A percentile compares a stretch with the other conserved stretches of the same genome.
phyloP scores from a whole-genome alignment of 2,113 vertebrate species.

The Psophia crepitans region DNA sequence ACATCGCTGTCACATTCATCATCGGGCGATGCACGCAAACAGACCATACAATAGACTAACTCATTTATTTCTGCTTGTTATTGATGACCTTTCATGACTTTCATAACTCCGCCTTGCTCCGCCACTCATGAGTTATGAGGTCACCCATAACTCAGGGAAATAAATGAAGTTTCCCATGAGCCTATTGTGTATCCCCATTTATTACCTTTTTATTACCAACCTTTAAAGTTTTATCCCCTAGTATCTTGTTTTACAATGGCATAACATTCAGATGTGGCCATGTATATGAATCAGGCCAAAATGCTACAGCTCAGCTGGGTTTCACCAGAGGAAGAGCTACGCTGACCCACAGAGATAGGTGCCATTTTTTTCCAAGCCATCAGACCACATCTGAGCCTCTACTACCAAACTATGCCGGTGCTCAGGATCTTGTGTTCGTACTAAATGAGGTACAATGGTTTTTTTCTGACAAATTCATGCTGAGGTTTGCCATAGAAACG shows the following conservation, averaged over 20 bases:
- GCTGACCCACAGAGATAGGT: background rate
- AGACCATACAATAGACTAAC: background rate
- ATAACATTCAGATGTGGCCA: background rate
- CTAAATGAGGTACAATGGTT: background rate
- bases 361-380: background rate
- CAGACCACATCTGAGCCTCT: background rate
- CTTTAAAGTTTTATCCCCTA: slow-evolving; percentile 54
- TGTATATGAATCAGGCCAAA: background rate
- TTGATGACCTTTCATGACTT: slow-evolving; percentile 50
- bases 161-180: slow-evolving; percentile 40
- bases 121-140: slow-evolving; percentile 39
- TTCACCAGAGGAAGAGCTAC: background rate
- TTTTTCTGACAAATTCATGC: background rate
- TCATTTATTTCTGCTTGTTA: slow-evolving; percentile 42
- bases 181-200: slow-evolving; percentile 55
- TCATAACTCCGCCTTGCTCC: background rate
- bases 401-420: background rate
- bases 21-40: background rate
- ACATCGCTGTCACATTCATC: background rate
- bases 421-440: background rate
- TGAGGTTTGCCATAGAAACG: background rate
- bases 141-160: slow-evolving; percentile 40
- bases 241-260: slow-evolving; percentile 29
- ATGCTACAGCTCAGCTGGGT: background rate
- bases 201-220: slow-evolving; percentile 56